Percentiles rank a stretch among this genome's conserved stretches.
These are phyloP conservation scores for Trissonchulus sp. DNA, from an alignment of 2,888 invertebrate species.

Conservation along the genomic window DNA sequence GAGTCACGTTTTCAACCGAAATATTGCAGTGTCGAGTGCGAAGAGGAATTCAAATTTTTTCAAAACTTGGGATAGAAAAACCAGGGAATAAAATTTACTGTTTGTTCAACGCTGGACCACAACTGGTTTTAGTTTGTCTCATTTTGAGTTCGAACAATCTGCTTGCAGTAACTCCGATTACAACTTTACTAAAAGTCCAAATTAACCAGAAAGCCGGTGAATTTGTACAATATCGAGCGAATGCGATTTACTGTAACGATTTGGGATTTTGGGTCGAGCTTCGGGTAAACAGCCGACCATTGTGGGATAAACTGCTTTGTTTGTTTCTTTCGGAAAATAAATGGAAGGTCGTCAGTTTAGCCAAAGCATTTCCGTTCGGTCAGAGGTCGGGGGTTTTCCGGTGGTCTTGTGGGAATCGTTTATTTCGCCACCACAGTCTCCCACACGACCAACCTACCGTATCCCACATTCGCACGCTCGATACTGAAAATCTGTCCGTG, in stretches of 20 bases:
- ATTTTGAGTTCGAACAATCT: not conserved
- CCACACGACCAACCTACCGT: conserved; percentile 8
- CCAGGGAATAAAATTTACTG: not conserved
- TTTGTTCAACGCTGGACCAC: not conserved
- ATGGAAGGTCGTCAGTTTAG: not conserved
- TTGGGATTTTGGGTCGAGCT: conserved; percentile 22
- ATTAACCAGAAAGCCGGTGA: not conserved
- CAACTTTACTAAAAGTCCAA: no score
- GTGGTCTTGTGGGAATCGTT: conserved; percentile 1
- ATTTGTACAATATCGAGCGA: not conserved
- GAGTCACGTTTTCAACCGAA: not conserved
- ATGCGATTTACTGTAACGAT: conserved; percentile 5
- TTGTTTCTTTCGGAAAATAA: not conserved
- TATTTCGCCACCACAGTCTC: conserved; percentile 7
- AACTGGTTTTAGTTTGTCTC: not conserved
- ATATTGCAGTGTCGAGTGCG: not conserved
- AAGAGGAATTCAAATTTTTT: not conserved
- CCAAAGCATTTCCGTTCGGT: not conserved
- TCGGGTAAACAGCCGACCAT: conserved; percentile 15
- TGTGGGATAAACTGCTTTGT: conserved; percentile 3
- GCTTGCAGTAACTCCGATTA: not conserved
- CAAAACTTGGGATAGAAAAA: not conserved
- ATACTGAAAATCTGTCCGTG: not conserved
- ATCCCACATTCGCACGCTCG: conserved; percentile 18
- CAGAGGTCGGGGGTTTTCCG: conserved; percentile 19